Evolutionary conservation across 2,888 invertebrate species (phyloP).

Genomic region (Alloplasta piceator): DNA sequence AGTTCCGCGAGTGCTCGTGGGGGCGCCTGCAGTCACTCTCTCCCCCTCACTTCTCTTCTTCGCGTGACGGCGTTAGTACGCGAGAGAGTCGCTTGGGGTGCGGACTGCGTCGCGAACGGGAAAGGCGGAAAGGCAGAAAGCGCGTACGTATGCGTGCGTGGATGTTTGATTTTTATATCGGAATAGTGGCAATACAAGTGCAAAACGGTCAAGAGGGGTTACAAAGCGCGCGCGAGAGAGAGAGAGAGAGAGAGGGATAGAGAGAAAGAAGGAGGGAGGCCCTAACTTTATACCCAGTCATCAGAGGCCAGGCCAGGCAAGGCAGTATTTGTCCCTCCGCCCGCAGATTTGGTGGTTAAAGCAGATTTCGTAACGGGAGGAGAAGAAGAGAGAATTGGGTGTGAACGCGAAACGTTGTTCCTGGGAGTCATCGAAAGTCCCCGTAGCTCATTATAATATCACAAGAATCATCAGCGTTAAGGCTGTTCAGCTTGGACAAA

Average conservation of each 20-base stretch:
- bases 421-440: constrained; percentile 40
- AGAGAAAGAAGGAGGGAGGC: constrained; percentile 58
- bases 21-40: background rate
- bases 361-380: constrained; percentile 65
- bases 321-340: constrained; percentile 77
- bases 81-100: no score
- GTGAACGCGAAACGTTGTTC: constrained; percentile 64
- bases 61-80: background rate
- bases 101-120: constrained; percentile 33
- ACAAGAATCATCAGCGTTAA: constrained; percentile 15
- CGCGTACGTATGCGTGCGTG: constrained; percentile 9
- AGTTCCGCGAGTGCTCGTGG: background rate
- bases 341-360: constrained; percentile 72
- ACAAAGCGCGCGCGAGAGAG: background rate
- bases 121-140: constrained; percentile 35
- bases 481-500: constrained; percentile 4
- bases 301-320: constrained; percentile 64
- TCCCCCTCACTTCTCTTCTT: constrained; percentile 8
- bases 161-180: constrained; percentile 7
- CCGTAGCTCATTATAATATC: constrained; percentile 26
- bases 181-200: constrained; percentile 16
- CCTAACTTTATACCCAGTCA: constrained; percentile 80
- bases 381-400: constrained; percentile 66
- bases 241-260: constrained; percentile 32
- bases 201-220: constrained; percentile 15